These are phyloP conservation scores for Dysidea cf. avara DNA, from an alignment of 37 sponge, comb jelly and placozoan species.

Conservation along the genomic window DNA sequence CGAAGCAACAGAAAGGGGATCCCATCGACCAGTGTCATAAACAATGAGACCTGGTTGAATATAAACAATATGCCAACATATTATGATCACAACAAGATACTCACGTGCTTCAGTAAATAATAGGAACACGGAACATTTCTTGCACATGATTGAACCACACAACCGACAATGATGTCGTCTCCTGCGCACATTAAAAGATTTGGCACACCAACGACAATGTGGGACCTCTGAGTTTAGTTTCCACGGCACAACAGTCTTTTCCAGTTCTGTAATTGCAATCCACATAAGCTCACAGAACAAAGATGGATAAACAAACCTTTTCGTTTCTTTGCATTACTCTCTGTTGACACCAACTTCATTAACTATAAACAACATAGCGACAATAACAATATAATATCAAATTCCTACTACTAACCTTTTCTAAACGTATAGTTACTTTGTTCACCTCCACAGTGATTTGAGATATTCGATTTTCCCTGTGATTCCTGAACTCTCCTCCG, in stretches of 20 bases:
- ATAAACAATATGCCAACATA: background rate
- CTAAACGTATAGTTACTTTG: conserved; percentile 58
- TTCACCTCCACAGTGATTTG: conserved; percentile 60
- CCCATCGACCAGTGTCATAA: background rate
- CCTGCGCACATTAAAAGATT: conserved; percentile 29
- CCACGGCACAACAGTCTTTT: conserved; percentile 74
- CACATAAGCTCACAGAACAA: background rate
- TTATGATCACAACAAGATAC: conserved; percentile 1
- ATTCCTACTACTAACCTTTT: conserved; percentile 50
- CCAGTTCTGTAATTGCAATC: conserved; percentile 34
- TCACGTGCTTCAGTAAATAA: conserved; percentile 54
- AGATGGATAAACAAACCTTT: background rate
- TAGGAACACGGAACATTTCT: conserved; percentile 74
- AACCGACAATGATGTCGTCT: conserved; percentile 79
- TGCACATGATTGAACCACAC: conserved; percentile 87
- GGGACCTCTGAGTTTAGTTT: conserved; percentile 54
- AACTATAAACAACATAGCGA: background rate
- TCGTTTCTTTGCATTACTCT: too few relatives aligned
- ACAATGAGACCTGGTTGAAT: background rate
- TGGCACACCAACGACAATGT: conserved; percentile 51
- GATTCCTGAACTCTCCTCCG: conserved; percentile 18
- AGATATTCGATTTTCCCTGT: conserved; percentile 21
- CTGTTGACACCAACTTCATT: background rate
- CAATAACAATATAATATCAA: conserved; percentile 6
- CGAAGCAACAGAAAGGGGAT: background rate